These are phyloP conservation scores for Hemibagrus guttatus DNA, from an alignment of 2,797 vertebrate species.

Conservation along the genomic window DNA sequence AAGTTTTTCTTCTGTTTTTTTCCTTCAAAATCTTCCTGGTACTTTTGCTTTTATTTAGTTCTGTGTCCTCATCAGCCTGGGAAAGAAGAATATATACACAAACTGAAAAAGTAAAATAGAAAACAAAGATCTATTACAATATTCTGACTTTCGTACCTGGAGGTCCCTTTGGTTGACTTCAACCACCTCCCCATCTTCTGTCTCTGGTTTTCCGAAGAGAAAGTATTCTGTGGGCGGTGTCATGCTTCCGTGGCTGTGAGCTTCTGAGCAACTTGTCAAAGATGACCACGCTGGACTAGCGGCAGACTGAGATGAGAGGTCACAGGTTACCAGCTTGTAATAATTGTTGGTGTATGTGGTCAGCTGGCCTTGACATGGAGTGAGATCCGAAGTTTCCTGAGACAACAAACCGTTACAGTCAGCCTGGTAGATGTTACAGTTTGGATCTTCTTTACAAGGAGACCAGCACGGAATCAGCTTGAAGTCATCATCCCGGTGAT, in stretches of 20 bases:
- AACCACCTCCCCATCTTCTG: conserved; percentile 52
- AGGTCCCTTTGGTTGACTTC: conserved; percentile 23
- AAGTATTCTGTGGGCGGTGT: conserved; percentile 79
- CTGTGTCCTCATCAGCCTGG: conserved; percentile 17
- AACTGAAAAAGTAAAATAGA: not conserved
- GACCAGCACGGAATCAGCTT: conserved; percentile 69
- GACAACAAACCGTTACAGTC: conserved; percentile 77
- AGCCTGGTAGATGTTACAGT: conserved; percentile 87
- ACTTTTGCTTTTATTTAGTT: conserved; percentile 6
- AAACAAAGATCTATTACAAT: not conserved
- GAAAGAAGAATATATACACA: conserved; percentile 20
- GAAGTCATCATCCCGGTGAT: conserved; percentile 61
- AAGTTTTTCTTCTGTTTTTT: conserved; percentile 55
- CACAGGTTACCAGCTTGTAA: conserved; percentile 94
- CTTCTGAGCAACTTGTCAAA: conserved; percentile 84
- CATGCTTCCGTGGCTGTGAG: conserved; percentile 77
- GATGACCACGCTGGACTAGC: conserved; percentile 88
- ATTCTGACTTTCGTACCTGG: conserved; percentile 37
- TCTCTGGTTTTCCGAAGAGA: conserved; percentile 72
- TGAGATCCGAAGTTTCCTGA: conserved; percentile 79
- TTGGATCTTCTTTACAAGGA: conserved; percentile 85
- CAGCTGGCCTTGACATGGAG: conserved; percentile 86
- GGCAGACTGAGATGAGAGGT: conserved; percentile 90
- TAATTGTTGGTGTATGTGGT: conserved; percentile 93
- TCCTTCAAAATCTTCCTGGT: not conserved